Evolutionary conservation across 2,113 vertebrate genomes (phyloP).

Genomic region (Ophthalmolycus amberensis): DNA sequence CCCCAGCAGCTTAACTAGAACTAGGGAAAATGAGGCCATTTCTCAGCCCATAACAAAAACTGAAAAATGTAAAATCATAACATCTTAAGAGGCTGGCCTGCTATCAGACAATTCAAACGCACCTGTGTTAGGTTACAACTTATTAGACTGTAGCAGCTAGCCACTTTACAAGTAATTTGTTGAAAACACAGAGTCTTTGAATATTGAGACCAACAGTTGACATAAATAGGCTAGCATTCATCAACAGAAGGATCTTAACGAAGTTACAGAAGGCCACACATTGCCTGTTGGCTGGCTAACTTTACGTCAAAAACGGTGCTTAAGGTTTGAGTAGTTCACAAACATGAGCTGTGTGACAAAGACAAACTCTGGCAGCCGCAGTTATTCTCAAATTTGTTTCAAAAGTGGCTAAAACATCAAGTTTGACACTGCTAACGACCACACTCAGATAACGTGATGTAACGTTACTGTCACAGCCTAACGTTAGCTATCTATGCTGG

Average conservation of each 20-base stretch:
- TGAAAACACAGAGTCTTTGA: too few species aligned
- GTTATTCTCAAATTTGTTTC: neutral
- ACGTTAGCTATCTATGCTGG: neutral
- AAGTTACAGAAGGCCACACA: neutral
- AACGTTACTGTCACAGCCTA: neutral
- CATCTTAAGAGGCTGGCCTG: too few species aligned
- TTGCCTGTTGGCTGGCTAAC: neutral
- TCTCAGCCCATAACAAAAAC: too few species aligned
- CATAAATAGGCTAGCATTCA: neutral
- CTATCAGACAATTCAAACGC: too few species aligned
- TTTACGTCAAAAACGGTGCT: neutral
- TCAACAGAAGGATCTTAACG: neutral
- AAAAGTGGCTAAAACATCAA: accelerated
- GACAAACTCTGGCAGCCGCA: neutral
- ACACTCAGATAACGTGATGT: neutral
- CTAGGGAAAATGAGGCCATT: too few species aligned
- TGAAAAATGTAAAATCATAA: too few species aligned
- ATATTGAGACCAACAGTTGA: too few species aligned
- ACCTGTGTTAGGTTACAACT: too few species aligned
- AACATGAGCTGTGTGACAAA: neutral
- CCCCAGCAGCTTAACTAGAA: neutral
- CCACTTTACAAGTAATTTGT: too few species aligned
- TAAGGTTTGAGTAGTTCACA: too few species aligned
- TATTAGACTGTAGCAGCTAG: too few species aligned
- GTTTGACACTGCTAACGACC: too few species aligned